Percentiles rank a stretch among this genome's conserved stretches.
Conservation (phyloP, 2,797 vertebrate genomes). For the Pagetopsis macropterus region DNA sequence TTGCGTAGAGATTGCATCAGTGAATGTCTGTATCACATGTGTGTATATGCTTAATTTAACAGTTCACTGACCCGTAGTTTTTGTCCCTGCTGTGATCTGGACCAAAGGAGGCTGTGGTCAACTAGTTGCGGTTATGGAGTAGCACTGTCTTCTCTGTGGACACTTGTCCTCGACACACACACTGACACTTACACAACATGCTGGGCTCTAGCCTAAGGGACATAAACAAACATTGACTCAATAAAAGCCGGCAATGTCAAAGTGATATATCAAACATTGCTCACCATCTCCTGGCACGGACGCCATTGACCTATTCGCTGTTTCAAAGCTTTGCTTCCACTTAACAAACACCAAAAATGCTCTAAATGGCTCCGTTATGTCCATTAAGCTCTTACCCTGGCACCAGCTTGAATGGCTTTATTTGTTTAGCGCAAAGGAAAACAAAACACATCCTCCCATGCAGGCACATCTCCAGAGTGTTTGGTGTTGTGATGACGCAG, state of each 20-base stretch:
- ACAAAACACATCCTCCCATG: slow-evolving; percentile 51
- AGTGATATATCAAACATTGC: slow-evolving; percentile 62
- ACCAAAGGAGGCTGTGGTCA: slow-evolving; percentile 62
- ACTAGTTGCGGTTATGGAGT: slow-evolving; percentile 42
- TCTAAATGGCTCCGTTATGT: slow-evolving; percentile 55
- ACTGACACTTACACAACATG: slow-evolving; percentile 60
- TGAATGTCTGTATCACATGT: slow-evolving; percentile 51
- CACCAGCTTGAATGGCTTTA: slow-evolving; percentile 53
- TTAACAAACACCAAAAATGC: slow-evolving; percentile 47
- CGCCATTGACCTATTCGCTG: slow-evolving; percentile 7
- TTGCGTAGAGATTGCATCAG: slow-evolving; percentile 53
- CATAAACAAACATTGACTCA: slow-evolving; percentile 72
- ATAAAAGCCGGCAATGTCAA: slow-evolving; percentile 22
- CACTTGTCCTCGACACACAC: slow-evolving; percentile 39
- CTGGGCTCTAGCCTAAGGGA: slow-evolving; percentile 43
- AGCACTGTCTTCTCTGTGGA: slow-evolving; percentile 36
- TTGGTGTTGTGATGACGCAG: slow-evolving; percentile 54
- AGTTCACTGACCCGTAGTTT: slow-evolving; percentile 52
- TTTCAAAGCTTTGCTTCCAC: slow-evolving; percentile 56
- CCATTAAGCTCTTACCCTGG: slow-evolving; percentile 54
- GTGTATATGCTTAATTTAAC: slow-evolving; percentile 56
- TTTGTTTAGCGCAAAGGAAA: slow-evolving; percentile 64
- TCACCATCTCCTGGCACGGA: slow-evolving; percentile 36
- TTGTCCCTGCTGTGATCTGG: slow-evolving; percentile 52
- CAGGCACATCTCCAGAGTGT: slow-evolving; percentile 54